Evolutionary conservation across 2,888 invertebrate genomes (phyloP).

Genomic region (Keiferia lycopersicella): DNA sequence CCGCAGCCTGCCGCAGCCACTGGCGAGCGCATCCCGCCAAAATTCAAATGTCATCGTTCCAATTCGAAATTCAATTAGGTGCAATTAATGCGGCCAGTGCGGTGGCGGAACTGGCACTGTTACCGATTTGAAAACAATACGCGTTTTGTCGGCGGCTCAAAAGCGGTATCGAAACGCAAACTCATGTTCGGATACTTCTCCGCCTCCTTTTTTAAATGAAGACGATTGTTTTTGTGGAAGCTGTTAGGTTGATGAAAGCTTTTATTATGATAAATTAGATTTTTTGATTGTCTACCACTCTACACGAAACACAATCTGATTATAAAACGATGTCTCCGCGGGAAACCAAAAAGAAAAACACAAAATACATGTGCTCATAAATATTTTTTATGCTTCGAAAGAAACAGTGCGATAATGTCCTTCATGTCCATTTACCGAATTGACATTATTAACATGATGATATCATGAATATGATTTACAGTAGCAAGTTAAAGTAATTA

Average conservation of each 20-base stretch:
- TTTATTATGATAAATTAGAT: conserved; percentile 42
- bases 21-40: conserved; percentile 65
- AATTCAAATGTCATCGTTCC: conserved; percentile 84
- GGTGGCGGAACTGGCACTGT: conserved; percentile 69
- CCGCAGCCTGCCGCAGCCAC: conserved; percentile 23
- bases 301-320: conserved; percentile 15
- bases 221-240: conserved; percentile 34
- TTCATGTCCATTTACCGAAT: too few relatives aligned
- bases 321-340: neutral
- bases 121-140: conserved; percentile 75
- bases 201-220: conserved; percentile 38
- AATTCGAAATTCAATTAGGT: conserved; percentile 85
- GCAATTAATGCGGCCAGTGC: conserved; percentile 81
- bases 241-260: conserved; percentile 51
- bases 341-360: neutral
- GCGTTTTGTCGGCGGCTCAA: conserved; percentile 58
- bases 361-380: too few relatives aligned
- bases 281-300: conserved; percentile 30
- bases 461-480: conserved; percentile 37
- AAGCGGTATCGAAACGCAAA: conserved; percentile 58
- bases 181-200: conserved; percentile 54
- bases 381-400: too few relatives aligned
- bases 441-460: too few relatives aligned
- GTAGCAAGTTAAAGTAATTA: conserved; percentile 60
- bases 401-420: too few relatives aligned